Evolutionary conservation across 2,888 invertebrate species (phyloP), one percentile per base, ranked within the genome.

Genomic region (Ligdia adustata): DNA sequence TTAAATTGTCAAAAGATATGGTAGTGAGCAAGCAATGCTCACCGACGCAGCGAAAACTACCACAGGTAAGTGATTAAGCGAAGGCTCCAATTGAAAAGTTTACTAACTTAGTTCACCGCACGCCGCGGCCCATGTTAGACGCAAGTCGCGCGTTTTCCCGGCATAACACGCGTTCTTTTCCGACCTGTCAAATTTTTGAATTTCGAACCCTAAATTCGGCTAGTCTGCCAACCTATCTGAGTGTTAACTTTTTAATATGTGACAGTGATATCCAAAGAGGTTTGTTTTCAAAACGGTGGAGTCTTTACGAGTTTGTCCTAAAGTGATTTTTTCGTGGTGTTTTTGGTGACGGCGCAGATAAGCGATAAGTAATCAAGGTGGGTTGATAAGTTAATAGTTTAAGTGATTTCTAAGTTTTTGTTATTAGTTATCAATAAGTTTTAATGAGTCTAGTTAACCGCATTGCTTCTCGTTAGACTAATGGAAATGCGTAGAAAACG

Each of bases 41-140:
- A 12, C 0, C 9, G 5, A 1, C 4, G 29, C 42, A 9, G 26
- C 55, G 49, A 58, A 59, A 47, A 5, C 2, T 11, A 7, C 11
- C 9, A 27, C 45, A 38, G 45, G 20, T 9, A 44, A 52, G 33
- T 40, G 60, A 57, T 41, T 28, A 20, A 45, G 9, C 42, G 40
- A 39, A 48, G 61, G 49, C 60, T 49, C 42, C 47, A 33, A 57
- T 59, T 60, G 51, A 60, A 65, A 66, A 66, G 18, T 38, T 46
- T 27, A 57, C 14, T 50, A 52, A 48, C 35, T 59, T 72, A 88
- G 88, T 88, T 64, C 64, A 63, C 69, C 81, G 84, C 79, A 62
- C 63, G 69, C 63, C 58, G 80, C 74, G 78, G 62, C 45, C 32
- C 13, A 47, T 41, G 52, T 37, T 13, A 41, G 66, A 75, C 81